phyloP scores from a whole-genome alignment of 2,797 vertebrate genomes.

The Percopsis omiscomaycus region DNA sequence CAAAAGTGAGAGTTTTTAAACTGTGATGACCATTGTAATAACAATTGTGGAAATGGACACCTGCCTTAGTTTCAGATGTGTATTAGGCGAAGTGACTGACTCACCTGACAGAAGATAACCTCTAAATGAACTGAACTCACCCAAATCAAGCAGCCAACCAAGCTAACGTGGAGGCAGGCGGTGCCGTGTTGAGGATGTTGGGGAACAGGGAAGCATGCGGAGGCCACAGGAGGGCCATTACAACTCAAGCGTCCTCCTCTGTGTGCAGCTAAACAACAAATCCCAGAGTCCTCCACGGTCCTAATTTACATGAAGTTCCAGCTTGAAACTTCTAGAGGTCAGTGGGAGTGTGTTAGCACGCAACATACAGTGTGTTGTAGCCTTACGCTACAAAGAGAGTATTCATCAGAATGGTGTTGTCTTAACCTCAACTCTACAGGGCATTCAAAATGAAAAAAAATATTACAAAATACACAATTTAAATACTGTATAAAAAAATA shows the following conservation, averaged over 20 bases:
- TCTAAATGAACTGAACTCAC: slow-evolving; percentile 60
- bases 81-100: slow-evolving; percentile 41
- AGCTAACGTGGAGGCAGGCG: slow-evolving; percentile 55
- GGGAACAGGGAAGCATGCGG: slow-evolving; percentile 54
- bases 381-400: slow-evolving; percentile 34
- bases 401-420: slow-evolving; percentile 29
- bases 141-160: slow-evolving; percentile 65
- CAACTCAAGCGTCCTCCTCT: slow-evolving; percentile 62
- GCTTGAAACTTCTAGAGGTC: slow-evolving; percentile 62
- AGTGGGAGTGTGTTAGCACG: slow-evolving; percentile 40
- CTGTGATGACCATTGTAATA: too few species aligned
- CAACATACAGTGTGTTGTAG: background rate
- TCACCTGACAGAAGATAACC: slow-evolving; percentile 68
- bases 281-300: slow-evolving; percentile 71
- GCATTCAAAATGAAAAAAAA: slow-evolving; percentile 38
- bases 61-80: slow-evolving; percentile 23
- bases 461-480: slow-evolving; percentile 14
- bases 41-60: background rate
- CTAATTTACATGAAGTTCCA: slow-evolving; percentile 70
- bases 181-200: slow-evolving; percentile 58
- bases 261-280: slow-evolving; percentile 73
- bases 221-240: slow-evolving; percentile 71
- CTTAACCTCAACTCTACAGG: slow-evolving; percentile 27
- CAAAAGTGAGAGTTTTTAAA: too few species aligned
- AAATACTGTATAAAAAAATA: slow-evolving; percentile 13